Evolutionary conservation across 2,113 vertebrate genomes (phyloP), one percentile per base, ranked within the genome.

Genomic region (Anser cygnoides): DNA sequence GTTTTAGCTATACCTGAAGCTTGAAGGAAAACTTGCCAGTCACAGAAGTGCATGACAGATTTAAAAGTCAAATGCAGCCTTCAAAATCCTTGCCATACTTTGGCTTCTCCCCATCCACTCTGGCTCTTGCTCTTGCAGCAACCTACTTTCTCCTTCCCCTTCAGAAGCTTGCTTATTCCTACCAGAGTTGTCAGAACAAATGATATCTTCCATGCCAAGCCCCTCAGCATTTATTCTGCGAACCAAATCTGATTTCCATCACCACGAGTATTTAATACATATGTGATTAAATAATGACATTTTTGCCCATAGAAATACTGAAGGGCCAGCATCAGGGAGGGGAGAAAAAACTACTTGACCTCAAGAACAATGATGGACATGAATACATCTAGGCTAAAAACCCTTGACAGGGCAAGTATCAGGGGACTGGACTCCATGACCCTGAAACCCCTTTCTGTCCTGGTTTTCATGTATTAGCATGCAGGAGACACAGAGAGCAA

Each of bases 221-320:
- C 28, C 10, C 68, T 66, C 71, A 41, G 31, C 0, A 1, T 70
- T 82, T 76, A 43, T 49, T 82, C 75, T 57, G 59, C 3, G 1
- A 83, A 79, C 23, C 12, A 49, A 85, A 87, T 39, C 7, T 39
- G n/a, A 84, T 55, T 89, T 59, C 43, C 13, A 59, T 43, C 1
- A 3, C 37, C 7, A 4, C 0, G 1, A 72, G 43, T 80, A 76
- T 83, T 83, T 87, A 68, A 46, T 52, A 43, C 8, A 2, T 26
- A 52, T 12, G 35, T 33, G 66, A 90, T 50, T 77, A 87, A 91
- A 90, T 49, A 67, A 68, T 41, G 43, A n/a, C 31, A 75, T 82
- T 70, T 87, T 49, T 89, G 43, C 58, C 78, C 33, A 23, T 33
- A 79, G 71, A 73, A 72, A 54, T 0, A 20, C 35, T 39, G 23